Percentiles rank a stretch among this genome's conserved stretches.
These are phyloP conservation scores for Latrodectus hesperus DNA, from an alignment of 2,888 invertebrate genomes.

Conservation along the genomic window DNA sequence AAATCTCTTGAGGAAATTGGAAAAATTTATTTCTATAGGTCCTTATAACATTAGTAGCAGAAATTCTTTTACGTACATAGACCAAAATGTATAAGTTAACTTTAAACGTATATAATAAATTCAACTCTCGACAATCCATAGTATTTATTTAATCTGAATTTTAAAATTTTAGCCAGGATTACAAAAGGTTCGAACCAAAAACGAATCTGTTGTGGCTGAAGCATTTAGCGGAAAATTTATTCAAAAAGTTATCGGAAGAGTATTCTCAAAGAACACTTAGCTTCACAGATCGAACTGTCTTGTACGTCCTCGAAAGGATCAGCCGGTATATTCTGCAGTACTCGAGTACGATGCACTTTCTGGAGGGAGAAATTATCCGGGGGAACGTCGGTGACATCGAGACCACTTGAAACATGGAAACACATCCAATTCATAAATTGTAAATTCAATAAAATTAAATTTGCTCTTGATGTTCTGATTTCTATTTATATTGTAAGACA, in stretches of 20 bases:
- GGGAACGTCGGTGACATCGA: background rate
- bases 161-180: background rate
- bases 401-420: background rate
- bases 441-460: no score
- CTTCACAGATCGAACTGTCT: background rate
- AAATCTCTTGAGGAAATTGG: no score
- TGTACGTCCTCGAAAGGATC: conserved; percentile 3
- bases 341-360: conserved; percentile 10
- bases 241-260: background rate
- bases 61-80: no score
- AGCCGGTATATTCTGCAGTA: background rate
- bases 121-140: no score
- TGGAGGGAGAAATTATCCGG: background rate
- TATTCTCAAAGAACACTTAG: background rate
- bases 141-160: background rate
- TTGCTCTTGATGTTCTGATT: no score
- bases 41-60: no score
- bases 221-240: background rate
- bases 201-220: conserved; percentile 21
- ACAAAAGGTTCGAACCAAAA: background rate
- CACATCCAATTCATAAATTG: no score
- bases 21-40: no score
- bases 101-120: no score
- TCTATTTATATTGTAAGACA: no score
- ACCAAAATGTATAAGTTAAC: no score